Percentiles rank a stretch among this genome's conserved stretches.
These are phyloP conservation scores for Brachyistius frenatus DNA, from an alignment of 2,113 vertebrate genomes.

Conservation along the genomic window DNA sequence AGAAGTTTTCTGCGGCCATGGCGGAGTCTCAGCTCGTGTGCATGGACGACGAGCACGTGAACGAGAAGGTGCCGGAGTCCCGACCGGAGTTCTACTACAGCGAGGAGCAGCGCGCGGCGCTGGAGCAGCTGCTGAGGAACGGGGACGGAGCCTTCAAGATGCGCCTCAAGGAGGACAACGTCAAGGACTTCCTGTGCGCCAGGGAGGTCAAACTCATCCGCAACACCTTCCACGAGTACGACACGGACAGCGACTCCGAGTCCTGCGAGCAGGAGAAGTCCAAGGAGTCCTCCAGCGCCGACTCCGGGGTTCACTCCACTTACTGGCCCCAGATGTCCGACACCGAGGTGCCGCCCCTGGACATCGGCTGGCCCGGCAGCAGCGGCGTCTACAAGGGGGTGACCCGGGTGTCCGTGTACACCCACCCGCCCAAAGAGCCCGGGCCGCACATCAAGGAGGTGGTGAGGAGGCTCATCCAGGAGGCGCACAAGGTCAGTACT, in stretches of 20 bases:
- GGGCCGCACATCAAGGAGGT: constrained; percentile 94
- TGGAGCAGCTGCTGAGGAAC: constrained; percentile 87
- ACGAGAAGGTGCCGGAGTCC: constrained; percentile 88
- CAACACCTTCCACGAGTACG: constrained; percentile 84
- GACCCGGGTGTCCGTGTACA: constrained; percentile 89
- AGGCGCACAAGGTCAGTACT: constrained; percentile 89
- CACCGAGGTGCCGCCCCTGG: constrained; percentile 91
- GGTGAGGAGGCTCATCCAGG: constrained; percentile 91
- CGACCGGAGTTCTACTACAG: constrained; percentile 94
- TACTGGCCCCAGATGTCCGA: constrained; percentile 96
- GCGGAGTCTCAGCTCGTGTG: constrained; percentile 93
- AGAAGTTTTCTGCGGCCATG: constrained; percentile 77
- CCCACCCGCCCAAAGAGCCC: constrained; percentile 91
- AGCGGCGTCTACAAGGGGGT: constrained; percentile 89
- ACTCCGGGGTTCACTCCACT: constrained; percentile 85
- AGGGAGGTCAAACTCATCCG: constrained; percentile 86
- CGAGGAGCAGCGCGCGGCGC: constrained; percentile 91
- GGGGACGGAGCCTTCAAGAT: constrained; percentile 90
- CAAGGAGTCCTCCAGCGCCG: constrained; percentile 67
- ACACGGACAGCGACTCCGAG: constrained; percentile 73
- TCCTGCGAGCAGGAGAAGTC: constrained; percentile 65
- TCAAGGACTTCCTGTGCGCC: constrained; percentile 90
- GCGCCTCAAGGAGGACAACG: constrained; percentile 84
- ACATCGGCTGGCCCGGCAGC: constrained; percentile 92
- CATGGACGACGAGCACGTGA: constrained; percentile 91